Base-by-base conservation (phyloP, 2,888 invertebrate species). In the Rugalucina vietnamica region DNA sequence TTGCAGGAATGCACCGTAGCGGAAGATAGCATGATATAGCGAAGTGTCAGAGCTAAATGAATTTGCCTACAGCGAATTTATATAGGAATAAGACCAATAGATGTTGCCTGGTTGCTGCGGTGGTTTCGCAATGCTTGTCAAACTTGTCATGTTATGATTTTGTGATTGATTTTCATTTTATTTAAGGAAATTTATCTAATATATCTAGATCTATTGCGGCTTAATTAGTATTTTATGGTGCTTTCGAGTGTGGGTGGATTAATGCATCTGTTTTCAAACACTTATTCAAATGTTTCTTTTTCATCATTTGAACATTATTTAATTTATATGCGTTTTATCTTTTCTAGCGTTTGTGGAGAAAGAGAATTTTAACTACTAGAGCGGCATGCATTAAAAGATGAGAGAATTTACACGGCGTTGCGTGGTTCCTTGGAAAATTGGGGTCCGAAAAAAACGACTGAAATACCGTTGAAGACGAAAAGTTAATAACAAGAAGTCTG, bases 21-120 rank as follows among this genome's bases (percentile, higher is more conserved):
- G 49, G 73, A 73, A 73, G 73, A 43, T 73, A n/a, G 21, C 12
- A 21, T 29, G 34, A 65, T 65, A 32, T 18, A 24, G 18, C 5
- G 10, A 29, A 65, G 65, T 65, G 65, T 65, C 65, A 65, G 65
- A 34, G 65, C 18, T 34, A 34, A 27, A n/a, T 24, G 29, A 29
- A 29, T 60, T 32, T 34, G 65, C 65, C 65, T 24, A 65, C 65
- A 65, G 65, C 65, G 65, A 3, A 65, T 65, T 65, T 65, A 21
- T 65, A 34, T 65, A 24, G 65, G 65, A 65, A 65, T 14, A 24
- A 65, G 24, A 34, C 65, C 65, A 65, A 65, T 34, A n/a, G 34
- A 34, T n/a, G 65, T 10, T 43, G 43, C 43, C 10, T 18, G 10
- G 43, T 12, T 8, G 43, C 18, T 43, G 43, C 43, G 8, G 43